Evolutionary conservation across 2,888 invertebrate species (phyloP), one percentile per base, ranked within the genome.

Genomic region (Conchocele bisecta): DNA sequence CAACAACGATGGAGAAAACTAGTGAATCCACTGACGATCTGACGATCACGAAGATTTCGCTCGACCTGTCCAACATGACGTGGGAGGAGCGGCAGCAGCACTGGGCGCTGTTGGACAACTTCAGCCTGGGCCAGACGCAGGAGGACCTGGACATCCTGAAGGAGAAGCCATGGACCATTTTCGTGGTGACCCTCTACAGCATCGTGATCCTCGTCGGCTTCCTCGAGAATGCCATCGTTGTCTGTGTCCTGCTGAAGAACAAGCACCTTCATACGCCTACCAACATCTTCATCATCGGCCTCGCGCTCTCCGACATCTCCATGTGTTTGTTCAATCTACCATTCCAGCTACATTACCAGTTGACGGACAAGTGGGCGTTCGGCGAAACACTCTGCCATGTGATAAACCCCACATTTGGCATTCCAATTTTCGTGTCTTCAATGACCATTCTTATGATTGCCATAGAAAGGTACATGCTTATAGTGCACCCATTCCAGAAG

Each of bases 61-160:
- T 79, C n/a, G 72, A 83, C 57, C 50, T 77, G 26, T 72, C 44
- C 11, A 86, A 86, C 68, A 76, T 83, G 66, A 82, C 84, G 0
- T 35, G 65, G 15, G 85, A 83, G 22, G 83, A 85, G 97, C 96
- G 97, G 92, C 93, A 65, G 54, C 39, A 61, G 33, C 75, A 83
- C 44, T 66, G 74, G 61, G 79, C 81, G 42, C 68, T 83, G 37
- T 41, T 82, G 13, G 68, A 65, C 33, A 85, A 86, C 68, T 73
- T 81, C 54, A 81, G 80, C n/a, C 59, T 61, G 50, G 75, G 78
- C 22, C 77, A 84, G 26, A 75, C 81, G 44, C 74, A 79, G n/a
- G 76, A 80, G 11, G 86, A 87, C 48, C 81, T 86, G 63, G 84
- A 89, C 57, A 69, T 88, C 3, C 73, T 89, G 50, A 75, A 85